A percentile compares a stretch with the other conserved stretches of the same genome.
Evolutionary conservation across 37 sponge, comb jelly and placozoan genomes (phyloP).

Genomic region (Eunapius fragilis): DNA sequence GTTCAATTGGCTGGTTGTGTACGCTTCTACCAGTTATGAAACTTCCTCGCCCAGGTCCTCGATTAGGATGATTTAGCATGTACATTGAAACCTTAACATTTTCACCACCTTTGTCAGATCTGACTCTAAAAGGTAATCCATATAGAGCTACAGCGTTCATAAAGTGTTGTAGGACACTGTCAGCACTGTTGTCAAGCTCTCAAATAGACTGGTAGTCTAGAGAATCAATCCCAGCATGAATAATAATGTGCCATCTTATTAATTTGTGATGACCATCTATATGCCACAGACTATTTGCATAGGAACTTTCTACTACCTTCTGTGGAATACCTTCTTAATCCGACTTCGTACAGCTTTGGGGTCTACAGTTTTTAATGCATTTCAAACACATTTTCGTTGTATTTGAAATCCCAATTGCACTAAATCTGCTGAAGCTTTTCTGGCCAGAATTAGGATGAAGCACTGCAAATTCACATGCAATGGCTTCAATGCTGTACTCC

Average conservation of each 20-base stretch:
- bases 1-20: conserved; percentile 67
- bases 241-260: conserved; percentile 54
- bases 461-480: too few species aligned
- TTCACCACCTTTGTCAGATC: too few species aligned
- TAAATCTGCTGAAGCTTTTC: background rate
- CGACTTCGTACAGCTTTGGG: too few species aligned
- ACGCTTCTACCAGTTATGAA: conserved; percentile 62
- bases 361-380: conserved; percentile 11
- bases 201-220: conserved; percentile 48
- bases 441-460: conserved; percentile 15
- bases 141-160: conserved; percentile 11
- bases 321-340: too few species aligned
- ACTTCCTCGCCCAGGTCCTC: conserved; percentile 48
- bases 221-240: conserved; percentile 62
- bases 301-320: background rate
- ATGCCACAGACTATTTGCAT: conserved; percentile 41
- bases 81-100: conserved; percentile 23
- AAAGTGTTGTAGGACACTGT: conserved; percentile 41
- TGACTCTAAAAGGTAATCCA: conserved; percentile 59
- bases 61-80: conserved; percentile 21
- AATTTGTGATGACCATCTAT: conserved; percentile 46
- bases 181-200: conserved; percentile 46
- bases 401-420: background rate
- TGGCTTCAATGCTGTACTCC: background rate
- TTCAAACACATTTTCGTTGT: conserved; percentile 14